Base-by-base conservation (phyloP, 2,113 vertebrate genomes). In the Uropsilus gracilis region DNA sequence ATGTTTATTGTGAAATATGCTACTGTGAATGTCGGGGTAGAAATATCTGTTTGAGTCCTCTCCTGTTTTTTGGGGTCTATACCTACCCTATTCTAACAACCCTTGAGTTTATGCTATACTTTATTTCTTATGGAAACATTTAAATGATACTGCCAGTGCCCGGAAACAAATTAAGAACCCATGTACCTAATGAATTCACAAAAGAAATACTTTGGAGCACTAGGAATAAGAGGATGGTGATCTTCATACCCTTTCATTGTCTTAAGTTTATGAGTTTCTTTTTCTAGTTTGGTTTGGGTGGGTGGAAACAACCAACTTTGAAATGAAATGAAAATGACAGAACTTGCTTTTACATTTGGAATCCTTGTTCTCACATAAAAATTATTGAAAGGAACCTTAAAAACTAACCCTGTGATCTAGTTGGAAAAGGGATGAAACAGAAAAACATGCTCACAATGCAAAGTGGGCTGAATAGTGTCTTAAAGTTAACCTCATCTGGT, bases 361-460 rank as follows among this genome's bases (percentile, higher is more conserved):
- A 93, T 2, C 55, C 34, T n/a, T 82, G 5, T 90, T 95, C 28
- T 89, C 66, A 78, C 63, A 81, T 94, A 78, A 94, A 86, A 94
- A 64, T 77, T 73, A 50, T 48, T 89, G 64, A 22, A 90, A 84
- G n/a, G 46, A 28, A 61, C 48, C 78, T 85, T 32, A 80, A 76
- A 75, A 83, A 61, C 39, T 91, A 90, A 44, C 61, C 28, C n/a
- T 16, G 20, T 84, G 57, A 92, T 69, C 91, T 28, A 82, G 2
- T 32, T 90, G 57, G 75, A 53, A 86, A 96, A 95, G 28, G 17
- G 76, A 61, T 61, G 78, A 85, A 90, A 75, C 20, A 53, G 42
- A 50, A 86, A 90, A 39, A 46, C 28, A 48, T 28, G 8, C 17
- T 73, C 14, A 3, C 26, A 18, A 91, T 93, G 53, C 42, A 24